A percentile compares a stretch with the other conserved stretches of the same genome.
Conservation (phyloP, 2,113 vertebrate genomes). For the Leptosomus discolor region DNA sequence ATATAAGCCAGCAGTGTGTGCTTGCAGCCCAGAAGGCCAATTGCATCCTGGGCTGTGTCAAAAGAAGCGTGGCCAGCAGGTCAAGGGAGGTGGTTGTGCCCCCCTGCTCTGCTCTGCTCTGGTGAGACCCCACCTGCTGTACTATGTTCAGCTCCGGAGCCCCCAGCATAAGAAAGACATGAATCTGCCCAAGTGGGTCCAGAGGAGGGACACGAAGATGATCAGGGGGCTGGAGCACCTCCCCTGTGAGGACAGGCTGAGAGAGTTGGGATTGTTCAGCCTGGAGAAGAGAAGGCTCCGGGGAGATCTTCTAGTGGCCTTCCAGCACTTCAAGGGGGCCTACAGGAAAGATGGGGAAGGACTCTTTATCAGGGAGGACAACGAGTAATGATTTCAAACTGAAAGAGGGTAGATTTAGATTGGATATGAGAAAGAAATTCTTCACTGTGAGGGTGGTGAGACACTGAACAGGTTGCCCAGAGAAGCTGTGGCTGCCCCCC, state of each 20-base stretch:
- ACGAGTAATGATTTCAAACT: not conserved
- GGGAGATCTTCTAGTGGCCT: not conserved
- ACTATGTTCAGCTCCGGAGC: not conserved
- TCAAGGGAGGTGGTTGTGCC: not conserved
- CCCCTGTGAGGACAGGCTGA: not conserved
- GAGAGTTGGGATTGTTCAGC: not conserved
- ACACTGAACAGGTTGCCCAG: not conserved
- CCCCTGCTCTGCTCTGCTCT: not conserved
- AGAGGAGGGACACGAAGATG: not conserved
- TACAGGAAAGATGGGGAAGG: not conserved
- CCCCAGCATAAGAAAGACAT: not conserved
- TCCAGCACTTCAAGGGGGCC: not conserved
- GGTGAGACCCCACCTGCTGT: not conserved
- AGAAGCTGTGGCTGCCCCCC: not conserved
- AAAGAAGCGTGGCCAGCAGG: not conserved
- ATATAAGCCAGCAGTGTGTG: not conserved
- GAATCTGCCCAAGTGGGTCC: rapidly evolving
- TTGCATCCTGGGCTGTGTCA: not conserved
- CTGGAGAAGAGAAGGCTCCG: not conserved
- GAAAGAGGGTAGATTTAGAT: not conserved
- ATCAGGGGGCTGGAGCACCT: not conserved
- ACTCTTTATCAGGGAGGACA: not conserved
- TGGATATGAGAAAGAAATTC: not conserved
- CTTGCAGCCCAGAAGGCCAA: not conserved
- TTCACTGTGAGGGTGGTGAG: not conserved